Evolutionary conservation across 2,888 invertebrate genomes (phyloP), one percentile per base, ranked within the genome.

Genomic region (Dolichomitus sp.): DNA sequence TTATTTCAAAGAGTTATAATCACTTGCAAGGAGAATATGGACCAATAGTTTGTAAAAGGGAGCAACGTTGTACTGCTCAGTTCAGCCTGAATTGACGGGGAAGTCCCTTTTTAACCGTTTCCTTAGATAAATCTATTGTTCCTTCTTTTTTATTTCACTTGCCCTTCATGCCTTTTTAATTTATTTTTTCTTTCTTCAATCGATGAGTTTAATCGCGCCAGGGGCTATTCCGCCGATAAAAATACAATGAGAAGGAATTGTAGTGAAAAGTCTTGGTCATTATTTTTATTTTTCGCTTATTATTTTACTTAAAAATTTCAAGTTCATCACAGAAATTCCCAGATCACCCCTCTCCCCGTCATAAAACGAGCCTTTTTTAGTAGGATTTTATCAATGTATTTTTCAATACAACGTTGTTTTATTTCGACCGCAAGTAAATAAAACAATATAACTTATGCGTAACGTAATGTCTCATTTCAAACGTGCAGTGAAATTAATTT

Each of bases 61-160:
- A 14, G 59, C n/a, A 33, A 19, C n/a, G 33, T 33, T 33, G 30
- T 30, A 30, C 6, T 52, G 19, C 52, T 23, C 23, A 23, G 23
- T 50, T 33, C 19, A 19, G 37, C 23, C 52, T 37, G 14, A 50
- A 14, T 37, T 37, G 52, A 12, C 68, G 50, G 19, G 19, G 37
- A 68, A 37, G 17, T 48, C 45, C 42, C 57, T 70, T 70, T 68
- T 77, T 73, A 61, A 74, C 66, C 52, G 59, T 27, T 80, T 68
- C 59, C 72, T 40, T 9, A 45, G 66, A 76, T 59, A 52, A 66
- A 42, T 74, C 40, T 33, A 82, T 82, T 82, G 74, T 82, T 82
- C 74, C 59, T 69, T 42, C 45, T 54, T 40, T 52, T 42, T n/a
- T n/a, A n/a, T n/a, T 19, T 54, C 12, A 5, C 52, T 33, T 27